phyloP scores from a whole-genome alignment of 2,888 invertebrate genomes.

The Parnassius orleans region DNA sequence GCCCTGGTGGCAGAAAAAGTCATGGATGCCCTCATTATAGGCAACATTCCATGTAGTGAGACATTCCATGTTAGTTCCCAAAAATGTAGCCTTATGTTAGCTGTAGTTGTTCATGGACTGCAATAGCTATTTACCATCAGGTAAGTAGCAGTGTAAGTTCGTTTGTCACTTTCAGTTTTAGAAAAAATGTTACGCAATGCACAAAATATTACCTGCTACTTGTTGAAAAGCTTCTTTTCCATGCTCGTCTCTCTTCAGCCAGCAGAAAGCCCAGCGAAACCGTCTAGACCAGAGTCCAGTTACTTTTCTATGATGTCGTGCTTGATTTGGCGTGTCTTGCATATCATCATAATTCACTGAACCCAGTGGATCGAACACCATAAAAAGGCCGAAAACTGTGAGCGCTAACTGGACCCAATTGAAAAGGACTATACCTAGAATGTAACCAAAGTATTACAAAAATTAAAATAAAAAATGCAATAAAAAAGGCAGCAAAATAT shows the following conservation, averaged over 20 bases:
- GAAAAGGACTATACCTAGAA: constrained; percentile 86
- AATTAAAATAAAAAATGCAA: too few species aligned
- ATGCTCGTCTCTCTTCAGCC: constrained; percentile 86
- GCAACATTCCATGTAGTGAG: too few species aligned
- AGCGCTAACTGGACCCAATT: constrained; percentile 90
- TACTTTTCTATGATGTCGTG: constrained; percentile 84
- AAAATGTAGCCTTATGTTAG: not conserved
- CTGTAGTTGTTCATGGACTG: too few species aligned
- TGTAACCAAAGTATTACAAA: not conserved
- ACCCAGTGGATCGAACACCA: constrained; percentile 92
- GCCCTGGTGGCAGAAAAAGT: too few species aligned
- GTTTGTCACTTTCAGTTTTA: not conserved
- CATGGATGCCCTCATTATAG: too few species aligned
- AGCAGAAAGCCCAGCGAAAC: constrained; percentile 88
- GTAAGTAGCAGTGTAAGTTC: not conserved
- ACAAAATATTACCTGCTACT: constrained; percentile 82
- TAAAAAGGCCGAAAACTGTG: constrained; percentile 86
- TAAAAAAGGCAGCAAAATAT: not conserved
- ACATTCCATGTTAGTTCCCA: too few species aligned
- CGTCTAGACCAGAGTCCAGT: constrained; percentile 88
- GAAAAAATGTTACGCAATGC: not conserved
- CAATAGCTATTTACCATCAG: too few species aligned
- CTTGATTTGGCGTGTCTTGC: constrained; percentile 83
- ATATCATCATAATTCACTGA: constrained; percentile 83
- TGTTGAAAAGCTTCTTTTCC: constrained; percentile 90